Percentiles rank a stretch among this genome's conserved stretches.
These are phyloP conservation scores for Notiomystis cincta DNA, from an alignment of 2,113 vertebrate species.

Conservation along the genomic window DNA sequence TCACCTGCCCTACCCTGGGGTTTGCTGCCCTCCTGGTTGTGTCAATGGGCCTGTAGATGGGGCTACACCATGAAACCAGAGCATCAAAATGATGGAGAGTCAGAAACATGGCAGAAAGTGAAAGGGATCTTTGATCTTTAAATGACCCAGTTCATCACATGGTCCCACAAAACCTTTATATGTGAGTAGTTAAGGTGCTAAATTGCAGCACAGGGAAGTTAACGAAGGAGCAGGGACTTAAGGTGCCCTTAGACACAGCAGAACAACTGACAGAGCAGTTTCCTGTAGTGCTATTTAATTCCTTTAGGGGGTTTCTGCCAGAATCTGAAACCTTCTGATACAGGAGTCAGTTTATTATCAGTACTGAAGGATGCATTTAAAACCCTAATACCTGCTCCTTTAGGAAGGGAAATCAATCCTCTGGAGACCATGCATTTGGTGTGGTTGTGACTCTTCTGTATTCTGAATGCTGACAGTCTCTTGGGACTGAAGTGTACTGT, in stretches of 20 bases:
- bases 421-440: neutral
- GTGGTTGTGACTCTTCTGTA: neutral
- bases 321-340: neutral
- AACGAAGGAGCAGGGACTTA: neutral
- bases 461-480: neutral
- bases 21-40: neutral
- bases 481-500: neutral
- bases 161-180: neutral
- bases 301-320: neutral
- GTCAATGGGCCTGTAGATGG: neutral
- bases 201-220: neutral
- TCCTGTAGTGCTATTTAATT: neutral
- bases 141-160: neutral
- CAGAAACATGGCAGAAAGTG: neutral
- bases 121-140: neutral
- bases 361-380: neutral
- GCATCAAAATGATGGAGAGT: neutral
- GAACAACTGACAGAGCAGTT: neutral
- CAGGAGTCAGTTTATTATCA: neutral
- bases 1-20: fast-evolving
- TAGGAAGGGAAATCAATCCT: neutral
- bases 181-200: neutral
- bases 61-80: neutral
- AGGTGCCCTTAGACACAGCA: neutral
- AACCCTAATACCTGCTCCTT: neutral